Evolutionary conservation across 2,888 invertebrate genomes (phyloP), one percentile per base, ranked within the genome.

Genomic region (Epistrophe grossulariae): DNA sequence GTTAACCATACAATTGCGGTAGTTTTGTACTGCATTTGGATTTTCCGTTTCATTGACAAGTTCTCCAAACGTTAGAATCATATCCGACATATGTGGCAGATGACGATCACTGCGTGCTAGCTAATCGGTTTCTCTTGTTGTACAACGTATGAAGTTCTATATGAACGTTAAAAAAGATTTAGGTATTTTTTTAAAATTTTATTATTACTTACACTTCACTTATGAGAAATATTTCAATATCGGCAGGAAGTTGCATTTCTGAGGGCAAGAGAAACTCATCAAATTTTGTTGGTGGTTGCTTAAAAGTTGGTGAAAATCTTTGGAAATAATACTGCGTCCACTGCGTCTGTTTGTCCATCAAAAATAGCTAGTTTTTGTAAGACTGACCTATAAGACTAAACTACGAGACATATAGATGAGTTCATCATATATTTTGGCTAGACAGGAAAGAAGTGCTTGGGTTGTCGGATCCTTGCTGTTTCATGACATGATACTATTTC

Each of bases 271-370:
- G 82, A 81, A 90, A 91, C 40, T 89, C 89, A 80, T 91, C 91
- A 71, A 91, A 91, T 28, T 88, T 89, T 24, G 89, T 89, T 0
- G 89, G 87, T 62, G 81, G 79, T 66, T 90, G 90, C 50, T 89
- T 89, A 4, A 89, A 84, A 15, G 80, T 71, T 38, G 90, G 66
- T 0, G 90, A 89, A 66, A 90, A 90, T 76, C 90, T 91, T 89
- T 92, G 91, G 57, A 91, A 92, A 73, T 92, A 92, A 88, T 90
- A 92, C 79, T 90, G 90, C 2, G 91, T 91, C n/a, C n/a, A n/a
- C n/a, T n/a, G n/a, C n/a, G n/a, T n/a, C n/a, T n/a, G 2, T 24
- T 24, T 24, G 24, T 24, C 24, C 3, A 24, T 24, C 24, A 24
- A 24, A 24, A 24, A 24, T 24, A 24, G 24, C 24, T 24, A 24